These are phyloP conservation scores for Drosophila kepulauana DNA, from an alignment of 1,140 invertebrate genomes.

Conservation along the genomic window DNA sequence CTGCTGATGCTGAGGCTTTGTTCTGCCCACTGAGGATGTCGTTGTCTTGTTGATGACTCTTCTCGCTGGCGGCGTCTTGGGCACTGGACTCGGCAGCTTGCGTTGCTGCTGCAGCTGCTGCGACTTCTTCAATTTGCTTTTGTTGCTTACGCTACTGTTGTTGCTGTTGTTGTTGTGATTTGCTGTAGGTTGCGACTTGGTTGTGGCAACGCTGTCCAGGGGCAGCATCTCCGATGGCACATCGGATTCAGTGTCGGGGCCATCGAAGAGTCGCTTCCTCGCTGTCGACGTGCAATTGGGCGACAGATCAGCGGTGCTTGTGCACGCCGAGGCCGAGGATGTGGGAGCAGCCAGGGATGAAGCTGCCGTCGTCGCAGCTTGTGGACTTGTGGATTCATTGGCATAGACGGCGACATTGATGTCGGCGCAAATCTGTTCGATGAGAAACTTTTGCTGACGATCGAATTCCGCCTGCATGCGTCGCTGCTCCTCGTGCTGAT, in stretches of 20 bases:
- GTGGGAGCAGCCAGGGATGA: neutral
- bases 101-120: slow-evolving; percentile 13
- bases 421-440: slow-evolving; percentile 72
- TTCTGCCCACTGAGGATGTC: neutral
- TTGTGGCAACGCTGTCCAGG: neutral
- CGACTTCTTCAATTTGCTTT: slow-evolving; percentile 2
- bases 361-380: no score
- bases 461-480: slow-evolving; percentile 72
- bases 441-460: slow-evolving; percentile 65
- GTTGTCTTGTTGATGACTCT: neutral
- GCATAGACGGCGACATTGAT: slow-evolving; percentile 48
- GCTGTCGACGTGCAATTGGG: neutral
- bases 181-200: slow-evolving; percentile 33
- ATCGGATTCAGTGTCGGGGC: slow-evolving; percentile 43
- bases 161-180: slow-evolving; percentile 28
- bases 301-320: slow-evolving; percentile 53
- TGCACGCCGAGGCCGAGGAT: slow-evolving; percentile 30
- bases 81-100: slow-evolving; percentile 8
- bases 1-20: slow-evolving; percentile 15
- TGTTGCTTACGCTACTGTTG: slow-evolving; percentile 17
- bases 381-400: no score
- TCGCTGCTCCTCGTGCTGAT: slow-evolving; percentile 75
- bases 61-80: neutral
- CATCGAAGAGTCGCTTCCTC: slow-evolving; percentile 58
- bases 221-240: slow-evolving; percentile 1